Percentiles rank a stretch among this genome's conserved stretches.
Conservation (phyloP, 2,888 invertebrate species). For the Xylophagus ater region DNA sequence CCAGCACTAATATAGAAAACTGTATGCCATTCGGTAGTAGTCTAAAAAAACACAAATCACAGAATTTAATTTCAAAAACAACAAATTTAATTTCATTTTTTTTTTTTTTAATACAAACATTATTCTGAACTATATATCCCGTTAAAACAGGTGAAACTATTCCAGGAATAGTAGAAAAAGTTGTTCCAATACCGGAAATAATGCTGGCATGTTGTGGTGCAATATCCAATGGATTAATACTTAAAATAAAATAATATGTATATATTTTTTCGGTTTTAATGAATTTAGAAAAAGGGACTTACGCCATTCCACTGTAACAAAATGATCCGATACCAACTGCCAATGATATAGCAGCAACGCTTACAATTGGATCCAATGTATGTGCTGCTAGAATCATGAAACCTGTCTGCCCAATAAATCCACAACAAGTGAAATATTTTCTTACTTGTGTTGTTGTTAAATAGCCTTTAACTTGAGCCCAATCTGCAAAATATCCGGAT, state of each 20-base stretch:
- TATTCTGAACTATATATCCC: constrained; percentile 62
- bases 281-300: constrained; percentile 17
- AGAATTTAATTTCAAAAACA: no score
- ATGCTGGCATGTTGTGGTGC: constrained; percentile 78
- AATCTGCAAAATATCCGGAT: constrained; percentile 68
- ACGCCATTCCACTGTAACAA: constrained; percentile 78
- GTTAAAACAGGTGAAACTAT: constrained; percentile 80
- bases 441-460: constrained; percentile 57
- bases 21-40: constrained; percentile 66
- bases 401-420: constrained; percentile 58
- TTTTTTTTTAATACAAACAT: constrained; percentile 43
- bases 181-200: constrained; percentile 72
- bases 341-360: constrained; percentile 60
- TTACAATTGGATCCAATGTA: constrained; percentile 47
- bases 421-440: constrained; percentile 54
- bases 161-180: constrained; percentile 81
- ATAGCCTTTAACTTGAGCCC: constrained; percentile 46
- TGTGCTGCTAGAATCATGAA: constrained; percentile 71
- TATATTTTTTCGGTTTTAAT: neutral
- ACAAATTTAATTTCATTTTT: neutral
- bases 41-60: constrained; percentile 42
- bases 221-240: constrained; percentile 68
- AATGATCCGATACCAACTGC: constrained; percentile 78
- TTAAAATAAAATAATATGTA: constrained; percentile 27
- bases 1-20: constrained; percentile 78